phyloP scores from a whole-genome alignment of 2,888 invertebrate species.

The Uloborus plumipes region DNA sequence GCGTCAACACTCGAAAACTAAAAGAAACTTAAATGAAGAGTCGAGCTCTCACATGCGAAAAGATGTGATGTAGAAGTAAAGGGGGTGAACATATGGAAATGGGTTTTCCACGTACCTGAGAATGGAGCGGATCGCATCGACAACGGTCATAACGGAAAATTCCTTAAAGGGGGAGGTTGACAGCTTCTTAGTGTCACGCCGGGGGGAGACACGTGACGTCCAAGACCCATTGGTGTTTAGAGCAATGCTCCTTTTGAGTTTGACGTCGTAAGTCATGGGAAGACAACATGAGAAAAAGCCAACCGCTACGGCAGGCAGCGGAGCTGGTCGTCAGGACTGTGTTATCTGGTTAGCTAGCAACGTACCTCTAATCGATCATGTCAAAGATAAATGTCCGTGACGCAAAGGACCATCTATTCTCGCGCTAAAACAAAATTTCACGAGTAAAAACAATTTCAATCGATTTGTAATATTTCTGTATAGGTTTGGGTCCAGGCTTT shows the following conservation, averaged over 20 bases:
- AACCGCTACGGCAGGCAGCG: not conserved
- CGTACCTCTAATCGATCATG: conserved; percentile 57
- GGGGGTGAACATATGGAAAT: not conserved
- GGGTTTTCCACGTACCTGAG: conserved; percentile 35
- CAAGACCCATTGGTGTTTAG: conserved; percentile 37
- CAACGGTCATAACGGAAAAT: conserved; percentile 57
- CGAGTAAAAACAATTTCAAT: conserved; percentile 17
- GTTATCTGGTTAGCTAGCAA: conserved; percentile 62
- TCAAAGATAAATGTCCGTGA: conserved; percentile 57
- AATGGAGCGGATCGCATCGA: conserved; percentile 50
- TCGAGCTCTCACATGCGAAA: too few species aligned
- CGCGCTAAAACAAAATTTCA: conserved; percentile 18
- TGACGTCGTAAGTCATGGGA: conserved; percentile 53
- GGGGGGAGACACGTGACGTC: conserved; percentile 37
- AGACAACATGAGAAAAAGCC: conserved; percentile 2
- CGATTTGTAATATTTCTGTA: not conserved
- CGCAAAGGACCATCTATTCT: conserved; percentile 26
- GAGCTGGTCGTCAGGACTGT: conserved; percentile 47
- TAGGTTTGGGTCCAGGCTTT: not conserved
- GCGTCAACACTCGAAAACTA: too few species aligned
- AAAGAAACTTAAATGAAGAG: too few species aligned
- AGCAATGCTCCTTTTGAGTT: conserved; percentile 27
- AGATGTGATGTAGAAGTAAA: too few species aligned
- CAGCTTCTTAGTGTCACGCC: conserved; percentile 32
- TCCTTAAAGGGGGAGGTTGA: conserved; percentile 50